These are phyloP conservation scores for Agrilus planipennis DNA, from an alignment of 1,140 invertebrate genomes.

Conservation along the genomic window DNA sequence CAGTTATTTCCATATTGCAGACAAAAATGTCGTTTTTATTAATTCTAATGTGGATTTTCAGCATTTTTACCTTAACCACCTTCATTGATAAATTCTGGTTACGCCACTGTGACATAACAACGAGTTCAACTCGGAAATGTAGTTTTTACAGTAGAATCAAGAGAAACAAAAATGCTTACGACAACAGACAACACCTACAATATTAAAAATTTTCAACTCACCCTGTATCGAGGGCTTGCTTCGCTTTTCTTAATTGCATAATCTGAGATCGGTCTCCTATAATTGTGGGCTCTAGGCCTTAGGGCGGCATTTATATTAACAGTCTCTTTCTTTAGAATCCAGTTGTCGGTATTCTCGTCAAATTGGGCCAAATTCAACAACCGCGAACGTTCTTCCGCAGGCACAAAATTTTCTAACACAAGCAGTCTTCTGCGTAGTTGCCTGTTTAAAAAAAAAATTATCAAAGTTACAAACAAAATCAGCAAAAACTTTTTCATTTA, in stretches of 20 bases:
- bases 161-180: neutral
- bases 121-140: neutral
- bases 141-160: no score
- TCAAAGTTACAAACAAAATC: constrained; percentile 2
- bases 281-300: constrained; percentile 29
- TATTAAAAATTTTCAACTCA: constrained; percentile 10
- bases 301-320: constrained; percentile 20
- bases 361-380: constrained; percentile 67
- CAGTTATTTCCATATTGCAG: no score
- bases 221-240: constrained; percentile 12
- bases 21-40: no score
- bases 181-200: neutral
- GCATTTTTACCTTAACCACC: neutral
- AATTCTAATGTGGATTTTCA: no score
- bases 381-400: constrained; percentile 74
- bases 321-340: constrained; percentile 41
- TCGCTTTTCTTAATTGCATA: constrained; percentile 48
- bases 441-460: constrained; percentile 24
- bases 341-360: constrained; percentile 82
- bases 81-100: neutral
- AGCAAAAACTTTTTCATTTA: neutral
- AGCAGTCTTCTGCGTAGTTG: constrained; percentile 69
- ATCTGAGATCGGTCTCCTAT: constrained; percentile 54
- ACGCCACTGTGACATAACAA: neutral
- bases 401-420: constrained; percentile 96